These are phyloP conservation scores for Epinephelus moara DNA, from an alignment of 2,113 vertebrate genomes.

Conservation along the genomic window DNA sequence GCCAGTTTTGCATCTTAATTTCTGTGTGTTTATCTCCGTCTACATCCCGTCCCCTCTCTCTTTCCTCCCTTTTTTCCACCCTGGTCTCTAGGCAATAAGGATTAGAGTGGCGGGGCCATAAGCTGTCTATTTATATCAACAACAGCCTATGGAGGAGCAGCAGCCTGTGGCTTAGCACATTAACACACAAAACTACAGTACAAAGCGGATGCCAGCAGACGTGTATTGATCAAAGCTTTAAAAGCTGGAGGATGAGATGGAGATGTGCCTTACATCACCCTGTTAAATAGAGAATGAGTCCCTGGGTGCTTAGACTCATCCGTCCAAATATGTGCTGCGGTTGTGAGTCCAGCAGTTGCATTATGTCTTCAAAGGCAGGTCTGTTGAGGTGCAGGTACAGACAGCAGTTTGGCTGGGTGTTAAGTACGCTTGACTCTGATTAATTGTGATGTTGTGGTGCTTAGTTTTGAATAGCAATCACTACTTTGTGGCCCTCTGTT, in stretches of 20 bases:
- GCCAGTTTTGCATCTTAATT: slow-evolving; percentile 31
- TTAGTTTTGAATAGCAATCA: slow-evolving; percentile 46
- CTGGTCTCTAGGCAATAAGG: slow-evolving; percentile 64
- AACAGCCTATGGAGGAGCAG: slow-evolving; percentile 57
- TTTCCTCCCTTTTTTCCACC: slow-evolving; percentile 63
- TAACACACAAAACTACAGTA: slow-evolving; percentile 57
- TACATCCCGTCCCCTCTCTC: slow-evolving; percentile 13
- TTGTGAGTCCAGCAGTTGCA: slow-evolving; percentile 38
- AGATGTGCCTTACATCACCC: slow-evolving; percentile 51
- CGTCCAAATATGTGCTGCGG: slow-evolving; percentile 26
- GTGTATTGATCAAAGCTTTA: slow-evolving; percentile 57
- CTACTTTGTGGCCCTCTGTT: slow-evolving; percentile 11
- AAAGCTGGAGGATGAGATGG: slow-evolving; percentile 47
- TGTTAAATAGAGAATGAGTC: slow-evolving; percentile 42
- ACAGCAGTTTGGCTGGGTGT: slow-evolving; percentile 16
- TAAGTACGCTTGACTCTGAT: slow-evolving; percentile 29
- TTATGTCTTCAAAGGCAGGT: slow-evolving; percentile 30
- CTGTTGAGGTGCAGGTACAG: slow-evolving; percentile 23
- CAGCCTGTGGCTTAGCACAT: slow-evolving; percentile 73
- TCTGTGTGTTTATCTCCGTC: slow-evolving; percentile 28
- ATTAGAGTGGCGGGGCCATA: slow-evolving; percentile 60
- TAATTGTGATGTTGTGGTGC: slow-evolving; percentile 20
- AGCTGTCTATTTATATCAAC: slow-evolving; percentile 78
- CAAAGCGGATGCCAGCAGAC: slow-evolving; percentile 30
- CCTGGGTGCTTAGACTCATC: slow-evolving; percentile 32